These are phyloP conservation scores for Carterocephalus palaemon DNA, from an alignment of 2,888 invertebrate genomes.

Conservation along the genomic window DNA sequence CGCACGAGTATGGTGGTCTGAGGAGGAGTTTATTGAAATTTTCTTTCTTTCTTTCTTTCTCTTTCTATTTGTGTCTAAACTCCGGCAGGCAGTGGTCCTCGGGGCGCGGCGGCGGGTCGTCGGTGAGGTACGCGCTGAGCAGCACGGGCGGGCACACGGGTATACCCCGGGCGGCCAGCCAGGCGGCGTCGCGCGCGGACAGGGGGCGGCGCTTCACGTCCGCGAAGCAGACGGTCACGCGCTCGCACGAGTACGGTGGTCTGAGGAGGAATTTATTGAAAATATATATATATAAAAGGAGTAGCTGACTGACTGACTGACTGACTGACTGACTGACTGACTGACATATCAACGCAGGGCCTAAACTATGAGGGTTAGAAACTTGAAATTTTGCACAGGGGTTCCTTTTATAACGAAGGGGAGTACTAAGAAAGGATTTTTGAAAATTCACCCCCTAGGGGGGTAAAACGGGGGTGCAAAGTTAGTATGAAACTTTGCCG, in stretches of 20 bases:
- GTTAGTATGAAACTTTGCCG: too few relatives aligned
- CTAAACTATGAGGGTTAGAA: too few relatives aligned
- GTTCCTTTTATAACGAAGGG: too few relatives aligned
- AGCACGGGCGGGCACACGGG: conserved; percentile 82
- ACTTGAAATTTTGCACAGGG: too few relatives aligned
- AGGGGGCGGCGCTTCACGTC: conserved; percentile 75
- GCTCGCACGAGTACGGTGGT: conserved; percentile 77
- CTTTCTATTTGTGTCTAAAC: conserved; percentile 44
- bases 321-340: too few relatives aligned
- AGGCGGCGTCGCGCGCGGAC: conserved; percentile 75
- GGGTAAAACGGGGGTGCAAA: too few relatives aligned
- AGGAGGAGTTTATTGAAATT: too few relatives aligned
- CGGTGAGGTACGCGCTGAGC: conserved; percentile 79
- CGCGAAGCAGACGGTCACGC: conserved; percentile 85
- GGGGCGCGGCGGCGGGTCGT: conserved; percentile 53
- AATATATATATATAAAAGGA: background rate
- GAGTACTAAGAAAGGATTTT: too few relatives aligned
- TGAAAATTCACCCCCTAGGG: too few relatives aligned
- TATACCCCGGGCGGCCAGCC: conserved; percentile 74
- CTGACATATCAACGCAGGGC: too few relatives aligned
- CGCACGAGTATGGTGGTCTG: conserved; percentile 78
- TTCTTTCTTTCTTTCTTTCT: too few relatives aligned
- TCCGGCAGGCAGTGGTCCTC: conserved; percentile 56
- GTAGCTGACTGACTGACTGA: too few relatives aligned
- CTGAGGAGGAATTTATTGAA: conserved; percentile 49